phyloP scores from a whole-genome alignment of 2,113 vertebrate species.

The Myotis davidii region DNA sequence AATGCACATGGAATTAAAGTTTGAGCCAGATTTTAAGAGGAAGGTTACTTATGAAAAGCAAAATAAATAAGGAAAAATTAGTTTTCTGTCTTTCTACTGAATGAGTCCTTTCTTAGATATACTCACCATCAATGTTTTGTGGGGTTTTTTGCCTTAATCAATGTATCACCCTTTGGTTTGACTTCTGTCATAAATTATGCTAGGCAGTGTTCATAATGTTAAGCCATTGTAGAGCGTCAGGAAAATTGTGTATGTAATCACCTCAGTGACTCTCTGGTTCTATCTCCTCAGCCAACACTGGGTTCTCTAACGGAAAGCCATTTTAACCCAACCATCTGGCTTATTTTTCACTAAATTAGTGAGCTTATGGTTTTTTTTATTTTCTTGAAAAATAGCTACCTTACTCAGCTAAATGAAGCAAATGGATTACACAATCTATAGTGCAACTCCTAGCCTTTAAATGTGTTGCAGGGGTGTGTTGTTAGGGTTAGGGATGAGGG shows the following conservation, averaged over 20 bases:
- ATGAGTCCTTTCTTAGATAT: neutral
- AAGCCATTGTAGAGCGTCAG: neutral
- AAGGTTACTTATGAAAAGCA: constrained; percentile 11
- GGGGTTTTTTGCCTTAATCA: neutral
- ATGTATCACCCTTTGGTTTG: neutral
- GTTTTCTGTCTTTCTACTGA: neutral
- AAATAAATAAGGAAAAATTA: constrained; percentile 24
- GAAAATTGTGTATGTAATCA: neutral
- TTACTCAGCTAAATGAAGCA: neutral
- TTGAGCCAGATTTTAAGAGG: neutral
- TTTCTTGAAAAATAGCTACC: neutral
- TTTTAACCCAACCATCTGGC: neutral
- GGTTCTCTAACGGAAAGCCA: neutral
- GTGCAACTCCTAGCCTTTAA: neutral
- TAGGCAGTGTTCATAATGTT: neutral
- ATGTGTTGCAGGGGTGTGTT: neutral
- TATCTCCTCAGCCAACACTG: neutral
- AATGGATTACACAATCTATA: neutral
- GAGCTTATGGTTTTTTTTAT: neutral
- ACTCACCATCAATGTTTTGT: neutral
- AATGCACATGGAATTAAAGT: neutral
- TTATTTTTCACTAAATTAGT: neutral
- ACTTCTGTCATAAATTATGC: neutral
- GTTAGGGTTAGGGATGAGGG: neutral
- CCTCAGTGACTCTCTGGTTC: neutral